A percentile compares a stretch with the other conserved stretches of the same genome.
Conservation (phyloP, 2,797 vertebrate species). For the Etheostoma nigrum region DNA sequence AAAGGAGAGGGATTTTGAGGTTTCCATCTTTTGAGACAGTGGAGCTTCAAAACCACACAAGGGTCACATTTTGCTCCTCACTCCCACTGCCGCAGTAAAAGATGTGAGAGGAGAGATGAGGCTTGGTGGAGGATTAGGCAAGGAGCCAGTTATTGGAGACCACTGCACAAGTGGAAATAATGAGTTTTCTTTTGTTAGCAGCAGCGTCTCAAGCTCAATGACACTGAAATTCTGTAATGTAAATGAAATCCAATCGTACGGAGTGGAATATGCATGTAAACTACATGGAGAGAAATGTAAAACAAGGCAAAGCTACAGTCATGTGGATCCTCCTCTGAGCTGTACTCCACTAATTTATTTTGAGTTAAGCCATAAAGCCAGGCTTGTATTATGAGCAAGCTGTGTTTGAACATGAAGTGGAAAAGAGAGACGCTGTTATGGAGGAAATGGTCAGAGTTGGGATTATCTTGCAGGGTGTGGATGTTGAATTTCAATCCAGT, state of each 20-base stretch:
- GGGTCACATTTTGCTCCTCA: constrained; percentile 74
- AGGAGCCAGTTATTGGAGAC: constrained; percentile 62
- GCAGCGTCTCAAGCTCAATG: constrained; percentile 16
- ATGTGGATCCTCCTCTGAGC: constrained; percentile 9
- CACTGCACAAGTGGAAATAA: constrained; percentile 71
- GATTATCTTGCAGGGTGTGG: constrained; percentile 71
- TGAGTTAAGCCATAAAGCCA: constrained; percentile 38
- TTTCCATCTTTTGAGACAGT: constrained; percentile 79
- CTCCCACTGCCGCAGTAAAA: constrained; percentile 59
- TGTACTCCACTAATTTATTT: constrained; percentile 10
- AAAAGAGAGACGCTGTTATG: constrained; percentile 54
- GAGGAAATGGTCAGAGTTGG: constrained; percentile 55
- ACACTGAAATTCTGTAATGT: constrained; percentile 39
- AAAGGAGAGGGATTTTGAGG: constrained; percentile 68
- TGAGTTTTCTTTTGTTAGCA: constrained; percentile 60
- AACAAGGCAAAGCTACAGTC: not conserved
- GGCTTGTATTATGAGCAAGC: not conserved
- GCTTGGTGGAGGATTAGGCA: constrained; percentile 66
- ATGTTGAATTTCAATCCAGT: constrained; percentile 58
- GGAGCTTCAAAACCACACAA: constrained; percentile 72
- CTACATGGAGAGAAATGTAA: constrained; percentile 1
- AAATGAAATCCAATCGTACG: constrained; percentile 28
- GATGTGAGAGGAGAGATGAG: constrained; percentile 64
- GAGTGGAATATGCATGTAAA: constrained; percentile 19
- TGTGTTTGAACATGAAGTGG: constrained; percentile 49